These are phyloP conservation scores for Lucifuga dentata DNA, from an alignment of 2,113 vertebrate genomes.

Conservation along the genomic window DNA sequence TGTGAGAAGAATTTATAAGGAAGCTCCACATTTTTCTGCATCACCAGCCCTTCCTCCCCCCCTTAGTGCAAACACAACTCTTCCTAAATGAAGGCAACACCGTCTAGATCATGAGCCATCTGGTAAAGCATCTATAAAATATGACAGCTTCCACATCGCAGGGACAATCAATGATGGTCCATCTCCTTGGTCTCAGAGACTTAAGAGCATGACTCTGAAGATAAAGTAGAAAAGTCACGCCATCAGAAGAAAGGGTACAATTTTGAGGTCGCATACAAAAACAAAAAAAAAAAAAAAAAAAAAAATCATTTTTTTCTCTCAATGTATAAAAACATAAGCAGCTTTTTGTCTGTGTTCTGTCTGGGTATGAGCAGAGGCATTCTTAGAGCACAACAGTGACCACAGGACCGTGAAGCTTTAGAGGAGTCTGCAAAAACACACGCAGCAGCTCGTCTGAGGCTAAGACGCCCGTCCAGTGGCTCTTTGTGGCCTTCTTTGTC, in stretches of 20 bases:
- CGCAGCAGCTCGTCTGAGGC: slow-evolving; percentile 77
- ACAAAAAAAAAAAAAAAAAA: slow-evolving; percentile 57
- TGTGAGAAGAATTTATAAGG: slow-evolving; percentile 65
- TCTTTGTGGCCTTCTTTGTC: slow-evolving; percentile 84
- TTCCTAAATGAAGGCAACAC: slow-evolving; percentile 70
- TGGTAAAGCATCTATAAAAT: slow-evolving; percentile 70
- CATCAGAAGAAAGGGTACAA: slow-evolving; percentile 51
- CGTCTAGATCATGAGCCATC: slow-evolving; percentile 61
- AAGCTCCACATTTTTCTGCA: slow-evolving; percentile 67
- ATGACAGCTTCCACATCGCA: slow-evolving; percentile 48
- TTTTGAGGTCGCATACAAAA: slow-evolving; percentile 56
- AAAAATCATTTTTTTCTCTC: slow-evolving; percentile 60
- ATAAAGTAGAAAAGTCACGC: slow-evolving; percentile 24
- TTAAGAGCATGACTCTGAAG: slow-evolving; percentile 7
- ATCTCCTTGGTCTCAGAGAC: slow-evolving; percentile 24
- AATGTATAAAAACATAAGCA: slow-evolving; percentile 75
- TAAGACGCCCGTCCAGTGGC: slow-evolving; percentile 81
- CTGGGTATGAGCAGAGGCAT: slow-evolving; percentile 79
- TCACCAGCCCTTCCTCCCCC: slow-evolving; percentile 65
- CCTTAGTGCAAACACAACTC: slow-evolving; percentile 71
- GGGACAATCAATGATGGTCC: slow-evolving; percentile 49
- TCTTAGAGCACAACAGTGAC: slow-evolving; percentile 82
- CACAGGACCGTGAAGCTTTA: slow-evolving; percentile 86
- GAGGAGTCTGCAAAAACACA: slow-evolving; percentile 79
- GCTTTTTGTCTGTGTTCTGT: slow-evolving; percentile 80